Evolutionary conservation across 2,113 vertebrate species (phyloP), one percentile per base, ranked within the genome.

Genomic region (Epinephelus cyanopodus): DNA sequence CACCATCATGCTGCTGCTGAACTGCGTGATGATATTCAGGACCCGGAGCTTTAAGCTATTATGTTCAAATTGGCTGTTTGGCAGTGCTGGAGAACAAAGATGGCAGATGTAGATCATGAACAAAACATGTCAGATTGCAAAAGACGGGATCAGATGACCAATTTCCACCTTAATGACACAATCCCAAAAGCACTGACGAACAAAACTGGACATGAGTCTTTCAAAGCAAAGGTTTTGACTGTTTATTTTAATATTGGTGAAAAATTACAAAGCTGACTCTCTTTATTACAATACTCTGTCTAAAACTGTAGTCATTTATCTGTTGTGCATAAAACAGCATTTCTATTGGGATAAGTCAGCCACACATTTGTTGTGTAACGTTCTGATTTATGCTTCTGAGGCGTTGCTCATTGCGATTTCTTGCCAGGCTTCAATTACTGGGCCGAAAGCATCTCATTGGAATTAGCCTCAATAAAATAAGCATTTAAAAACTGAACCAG

Each of bases 1-100:
- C 77, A 84, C 81, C 81, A 25, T 27, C 81, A 23, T 27, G n/a
- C 52, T 64, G 67, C 77, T 53, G 72, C 67, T 80, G 10, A 66
- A 71, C 19, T 52, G 25, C 25, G 47, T 37, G 33, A 0, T 8
- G 9, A 62, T 29, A 48, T 58, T 48, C 66, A 54, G 23, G 5
- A 66, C 53, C n/a, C 21, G 1, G 17, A 74, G 52, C 11, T 69
- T 64, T 60, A 0, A 48, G 52, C 56, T 12, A 15, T 67, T 69
- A 58, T 8, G 19, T 56, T 48, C 18, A 61, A 17, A 79, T 45
- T 12, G 13, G 14, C 33, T 81, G 39, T 83, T 75, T 74, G 45
- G 61, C n/a, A 64, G 67, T 85, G 66, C 69, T 12, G 21, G 12
- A 78, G 23, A 71, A 33, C 47, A 63, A 57, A 79, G 45, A 57